Evolutionary conservation across 2,888 invertebrate species (phyloP).

Genomic region (Embidobia sp.): DNA sequence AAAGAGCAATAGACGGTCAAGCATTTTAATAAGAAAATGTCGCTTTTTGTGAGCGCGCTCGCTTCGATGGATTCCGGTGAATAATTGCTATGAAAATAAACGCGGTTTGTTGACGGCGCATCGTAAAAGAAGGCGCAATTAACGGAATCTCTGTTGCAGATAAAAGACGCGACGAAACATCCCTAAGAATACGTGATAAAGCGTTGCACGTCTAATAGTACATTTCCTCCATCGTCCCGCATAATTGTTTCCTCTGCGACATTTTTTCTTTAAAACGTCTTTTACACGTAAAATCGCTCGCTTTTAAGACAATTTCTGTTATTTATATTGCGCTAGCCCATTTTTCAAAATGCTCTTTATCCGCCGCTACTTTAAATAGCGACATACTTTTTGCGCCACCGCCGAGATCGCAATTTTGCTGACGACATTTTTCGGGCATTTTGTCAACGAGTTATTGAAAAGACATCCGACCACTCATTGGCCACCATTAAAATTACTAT

Average conservation of each 20-base stretch:
- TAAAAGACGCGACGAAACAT: slow-evolving; percentile 21
- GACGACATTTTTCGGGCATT: slow-evolving; percentile 53
- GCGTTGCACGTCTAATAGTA: slow-evolving; percentile 28
- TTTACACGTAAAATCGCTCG: slow-evolving; percentile 51
- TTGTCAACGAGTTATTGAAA: slow-evolving; percentile 52
- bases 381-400: slow-evolving; percentile 43
- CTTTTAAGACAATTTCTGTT: slow-evolving; percentile 58
- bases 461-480: slow-evolving; percentile 12
- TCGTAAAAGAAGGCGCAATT: slow-evolving; percentile 27
- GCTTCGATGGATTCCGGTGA: slow-evolving; percentile 16
- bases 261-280: slow-evolving; percentile 52
- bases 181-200: slow-evolving; percentile 28
- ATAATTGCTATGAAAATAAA: slow-evolving; percentile 44
- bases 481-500: slow-evolving; percentile 7
- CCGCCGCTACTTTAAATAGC: slow-evolving; percentile 34
- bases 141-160: slow-evolving; percentile 25
- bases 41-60: slow-evolving; percentile 20
- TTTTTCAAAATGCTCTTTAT: slow-evolving; percentile 56
- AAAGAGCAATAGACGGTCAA: slow-evolving; percentile 20
- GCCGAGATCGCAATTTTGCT: slow-evolving; percentile 27
- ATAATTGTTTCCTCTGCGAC: slow-evolving; percentile 55
- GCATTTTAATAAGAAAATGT: slow-evolving; percentile 56
- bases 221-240: slow-evolving; percentile 36
- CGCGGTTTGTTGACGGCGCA: slow-evolving; percentile 7
- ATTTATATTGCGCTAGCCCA: slow-evolving; percentile 52